Evolutionary conservation across 2,888 invertebrate genomes (phyloP).

Genomic region (Hirtodrosophila duncani): DNA sequence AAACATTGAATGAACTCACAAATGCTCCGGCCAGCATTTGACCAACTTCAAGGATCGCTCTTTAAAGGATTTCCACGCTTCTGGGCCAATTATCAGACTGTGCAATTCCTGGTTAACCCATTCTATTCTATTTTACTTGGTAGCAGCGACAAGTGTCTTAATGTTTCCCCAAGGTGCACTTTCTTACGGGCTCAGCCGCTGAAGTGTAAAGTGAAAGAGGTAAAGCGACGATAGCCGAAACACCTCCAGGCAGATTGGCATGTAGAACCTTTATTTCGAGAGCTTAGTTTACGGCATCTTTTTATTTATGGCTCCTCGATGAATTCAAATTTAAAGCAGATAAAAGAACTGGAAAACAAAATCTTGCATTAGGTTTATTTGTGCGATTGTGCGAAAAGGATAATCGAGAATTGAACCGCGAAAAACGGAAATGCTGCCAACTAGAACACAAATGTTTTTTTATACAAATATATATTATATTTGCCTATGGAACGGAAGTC

Average conservation of each 20-base stretch:
- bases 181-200: slow-evolving; percentile 16
- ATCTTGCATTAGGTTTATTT: slow-evolving; percentile 26
- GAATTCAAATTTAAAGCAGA: slow-evolving; percentile 41
- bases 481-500: slow-evolving; percentile 21
- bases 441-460: slow-evolving; percentile 42
- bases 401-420: slow-evolving; percentile 40
- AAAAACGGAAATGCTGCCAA: too few relatives aligned
- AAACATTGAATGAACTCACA: slow-evolving; percentile 33
- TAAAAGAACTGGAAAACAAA: slow-evolving; percentile 1
- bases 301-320: slow-evolving; percentile 59
- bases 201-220: slow-evolving; percentile 7
- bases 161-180: slow-evolving; percentile 54
- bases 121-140: slow-evolving; percentile 28
- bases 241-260: too few relatives aligned
- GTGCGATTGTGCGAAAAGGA: slow-evolving; percentile 25
- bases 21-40: slow-evolving; percentile 39
- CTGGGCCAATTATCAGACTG: slow-evolving; percentile 17
- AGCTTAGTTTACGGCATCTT: slow-evolving; percentile 47
- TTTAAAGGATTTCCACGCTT: slow-evolving; percentile 4
- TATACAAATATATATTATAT: slow-evolving; percentile 12
- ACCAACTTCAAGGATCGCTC: slow-evolving; percentile 19
- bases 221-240: slow-evolving; percentile 22
- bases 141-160: slow-evolving; percentile 44
- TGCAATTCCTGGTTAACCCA: slow-evolving; percentile 38
- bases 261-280: slow-evolving; percentile 17